Percentiles rank a stretch among this genome's conserved stretches.
These are phyloP conservation scores for Stomatorhinus walkeri DNA, from an alignment of 2,797 vertebrate genomes.

Conservation along the genomic window DNA sequence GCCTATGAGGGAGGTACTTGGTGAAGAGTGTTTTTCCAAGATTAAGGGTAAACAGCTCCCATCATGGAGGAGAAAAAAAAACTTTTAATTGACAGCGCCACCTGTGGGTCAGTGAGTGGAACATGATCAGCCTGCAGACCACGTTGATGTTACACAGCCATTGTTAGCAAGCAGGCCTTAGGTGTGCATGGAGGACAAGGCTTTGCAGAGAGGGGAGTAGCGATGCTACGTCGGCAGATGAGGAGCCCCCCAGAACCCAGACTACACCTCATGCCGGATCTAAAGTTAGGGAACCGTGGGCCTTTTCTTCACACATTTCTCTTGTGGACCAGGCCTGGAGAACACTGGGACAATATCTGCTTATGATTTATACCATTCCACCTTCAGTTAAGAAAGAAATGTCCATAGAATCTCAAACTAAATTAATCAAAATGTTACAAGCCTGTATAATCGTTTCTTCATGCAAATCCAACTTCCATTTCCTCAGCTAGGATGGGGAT, in stretches of 20 bases:
- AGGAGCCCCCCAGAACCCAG: background rate
- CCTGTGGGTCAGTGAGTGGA: slow-evolving; percentile 33
- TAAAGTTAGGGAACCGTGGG: background rate
- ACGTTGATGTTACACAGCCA: slow-evolving; percentile 12
- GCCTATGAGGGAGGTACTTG: background rate
- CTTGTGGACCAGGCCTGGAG: background rate
- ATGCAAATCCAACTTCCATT: background rate
- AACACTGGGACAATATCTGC: background rate
- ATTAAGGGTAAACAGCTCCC: background rate
- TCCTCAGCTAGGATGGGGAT: background rate
- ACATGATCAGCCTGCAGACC: slow-evolving; percentile 27
- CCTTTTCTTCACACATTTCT: background rate
- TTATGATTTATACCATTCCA: background rate
- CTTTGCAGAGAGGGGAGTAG: background rate
- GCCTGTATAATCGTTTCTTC: background rate
- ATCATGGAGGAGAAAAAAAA: background rate
- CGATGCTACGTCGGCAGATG: background rate
- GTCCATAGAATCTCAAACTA: background rate
- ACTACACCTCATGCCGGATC: background rate
- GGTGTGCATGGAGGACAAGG: background rate
- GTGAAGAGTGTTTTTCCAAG: background rate
- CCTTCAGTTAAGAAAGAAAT: background rate
- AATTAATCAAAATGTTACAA: background rate
- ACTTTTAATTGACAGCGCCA: background rate
- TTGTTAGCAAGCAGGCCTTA: slow-evolving; percentile 20